phyloP scores from a whole-genome alignment of 1,140 invertebrate species.

The Bombus soroeensis region DNA sequence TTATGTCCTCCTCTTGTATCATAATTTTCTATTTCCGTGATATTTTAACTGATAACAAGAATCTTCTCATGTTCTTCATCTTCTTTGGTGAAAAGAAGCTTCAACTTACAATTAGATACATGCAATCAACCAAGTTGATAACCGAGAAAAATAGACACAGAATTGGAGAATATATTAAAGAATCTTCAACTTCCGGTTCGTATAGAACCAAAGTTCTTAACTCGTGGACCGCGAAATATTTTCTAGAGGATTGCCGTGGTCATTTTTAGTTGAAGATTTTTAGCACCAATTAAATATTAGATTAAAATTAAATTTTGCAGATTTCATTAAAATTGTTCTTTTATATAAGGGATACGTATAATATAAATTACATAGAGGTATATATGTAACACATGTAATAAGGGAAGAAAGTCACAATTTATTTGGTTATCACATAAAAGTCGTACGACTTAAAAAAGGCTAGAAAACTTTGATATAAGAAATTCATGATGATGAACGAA shows the following conservation, averaged over 20 bases:
- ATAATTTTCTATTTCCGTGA: neutral
- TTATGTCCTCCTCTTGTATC: neutral
- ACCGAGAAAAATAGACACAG: too few relatives aligned
- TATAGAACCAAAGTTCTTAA: neutral
- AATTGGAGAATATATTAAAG: neutral
- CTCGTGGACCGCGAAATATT: neutral
- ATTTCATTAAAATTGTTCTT: too few relatives aligned
- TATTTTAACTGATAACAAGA: neutral
- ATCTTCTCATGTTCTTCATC: neutral
- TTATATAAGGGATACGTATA: too few relatives aligned
- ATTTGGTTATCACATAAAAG: too few relatives aligned
- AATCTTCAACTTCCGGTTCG: neutral
- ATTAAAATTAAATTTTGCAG: neutral
- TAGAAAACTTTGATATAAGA: neutral
- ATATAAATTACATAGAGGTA: too few relatives aligned
- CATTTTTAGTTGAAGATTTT: neutral
- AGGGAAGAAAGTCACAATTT: too few relatives aligned
- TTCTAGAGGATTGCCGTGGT: neutral
- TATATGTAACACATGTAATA: too few relatives aligned
- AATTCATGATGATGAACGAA: neutral
- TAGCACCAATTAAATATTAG: neutral
- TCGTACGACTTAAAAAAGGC: neutral
- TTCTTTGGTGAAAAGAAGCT: neutral
- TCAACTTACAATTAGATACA: neutral
- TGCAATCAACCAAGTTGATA: too few relatives aligned